These are phyloP conservation scores for Spatula versicolor DNA, from an alignment of 2,797 vertebrate genomes.

Conservation along the genomic window DNA sequence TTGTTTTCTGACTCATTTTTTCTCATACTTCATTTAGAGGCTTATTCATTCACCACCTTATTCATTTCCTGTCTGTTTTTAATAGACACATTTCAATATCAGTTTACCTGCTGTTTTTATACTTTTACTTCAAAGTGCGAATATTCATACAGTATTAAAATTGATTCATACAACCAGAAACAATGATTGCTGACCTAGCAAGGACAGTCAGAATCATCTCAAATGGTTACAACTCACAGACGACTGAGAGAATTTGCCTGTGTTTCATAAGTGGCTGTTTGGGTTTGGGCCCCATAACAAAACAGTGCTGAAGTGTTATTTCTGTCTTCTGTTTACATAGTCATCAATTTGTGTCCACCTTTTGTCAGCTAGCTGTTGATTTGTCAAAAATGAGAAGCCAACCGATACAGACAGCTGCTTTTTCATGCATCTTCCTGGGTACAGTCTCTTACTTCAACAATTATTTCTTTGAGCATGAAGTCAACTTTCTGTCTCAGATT, in stretches of 20 bases:
- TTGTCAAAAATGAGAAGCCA: neutral
- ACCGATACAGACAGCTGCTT: neutral
- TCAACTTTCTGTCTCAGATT: neutral
- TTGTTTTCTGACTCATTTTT: neutral
- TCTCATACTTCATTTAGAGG: neutral
- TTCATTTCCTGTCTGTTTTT: neutral
- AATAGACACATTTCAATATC: neutral
- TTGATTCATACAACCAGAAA: neutral
- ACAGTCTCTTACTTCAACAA: neutral
- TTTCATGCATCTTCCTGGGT: neutral
- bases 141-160: neutral
- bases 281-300: neutral
- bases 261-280: neutral
- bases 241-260: neutral
- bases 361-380: neutral
- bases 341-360: neutral
- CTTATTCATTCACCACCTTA: neutral
- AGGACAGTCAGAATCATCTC: neutral
- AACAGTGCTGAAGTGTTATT: neutral
- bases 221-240: neutral
- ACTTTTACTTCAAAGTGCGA: neutral
- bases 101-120: neutral
- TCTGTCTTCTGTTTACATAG: neutral
- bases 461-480: neutral
- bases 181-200: neutral